These are phyloP conservation scores for Mungos mungo DNA, from an alignment of 2,113 vertebrate genomes.

Conservation along the genomic window DNA sequence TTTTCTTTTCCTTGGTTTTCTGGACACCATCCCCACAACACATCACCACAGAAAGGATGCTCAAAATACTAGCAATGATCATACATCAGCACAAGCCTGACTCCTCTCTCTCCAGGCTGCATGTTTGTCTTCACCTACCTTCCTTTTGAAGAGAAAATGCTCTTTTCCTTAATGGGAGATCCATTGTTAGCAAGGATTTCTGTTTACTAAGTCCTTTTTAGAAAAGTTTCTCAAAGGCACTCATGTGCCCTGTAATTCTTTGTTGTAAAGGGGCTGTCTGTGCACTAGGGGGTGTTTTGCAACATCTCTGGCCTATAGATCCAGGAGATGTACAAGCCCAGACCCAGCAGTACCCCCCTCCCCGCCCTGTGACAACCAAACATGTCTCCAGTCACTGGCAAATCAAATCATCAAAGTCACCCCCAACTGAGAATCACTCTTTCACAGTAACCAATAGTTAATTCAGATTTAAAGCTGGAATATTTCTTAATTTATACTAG, in stretches of 20 bases:
- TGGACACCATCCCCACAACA: not conserved
- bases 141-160: not conserved
- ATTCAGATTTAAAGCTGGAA: not conserved
- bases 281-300: not conserved
- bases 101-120: not conserved
- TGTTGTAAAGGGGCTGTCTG: not conserved
- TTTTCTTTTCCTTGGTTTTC: not conserved
- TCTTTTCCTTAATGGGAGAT: not conserved
- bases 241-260: not conserved
- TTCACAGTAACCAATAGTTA: not conserved
- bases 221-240: not conserved
- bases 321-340: not conserved
- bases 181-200: not conserved
- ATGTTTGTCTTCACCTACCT: not conserved
- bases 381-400: not conserved
- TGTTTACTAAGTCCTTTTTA: not conserved
- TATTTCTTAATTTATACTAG: not conserved
- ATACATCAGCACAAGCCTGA: not conserved
- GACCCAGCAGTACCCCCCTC: not conserved
- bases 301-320: not conserved
- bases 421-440: not conserved
- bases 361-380: not conserved
- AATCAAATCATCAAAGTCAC: not conserved
- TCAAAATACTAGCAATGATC: not conserved
- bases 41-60: not conserved